Base-by-base conservation (phyloP, 2,888 invertebrate species). In the Punctoribates punctum region DNA sequence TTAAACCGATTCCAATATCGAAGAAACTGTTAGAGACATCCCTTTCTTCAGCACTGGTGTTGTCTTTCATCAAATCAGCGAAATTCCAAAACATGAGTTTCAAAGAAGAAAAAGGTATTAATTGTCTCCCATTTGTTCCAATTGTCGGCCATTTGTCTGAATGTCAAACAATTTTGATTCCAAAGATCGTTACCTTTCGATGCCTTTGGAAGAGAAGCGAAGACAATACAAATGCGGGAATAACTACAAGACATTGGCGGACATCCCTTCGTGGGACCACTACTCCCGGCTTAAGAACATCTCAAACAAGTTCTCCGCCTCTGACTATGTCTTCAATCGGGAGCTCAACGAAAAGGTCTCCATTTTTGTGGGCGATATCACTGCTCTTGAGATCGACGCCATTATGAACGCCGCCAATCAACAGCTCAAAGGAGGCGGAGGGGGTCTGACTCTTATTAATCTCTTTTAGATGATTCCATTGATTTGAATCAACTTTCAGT, bases 381-480 rank as follows among this genome's bases (percentile, higher is more conserved):
- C 94, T 0, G 86, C 87, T 73, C 85, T 96, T 67, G 91, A 92
- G 86, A 87, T 94, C 77, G 93, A 94, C 86, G 91, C 90, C 0
- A 93, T 95, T 81, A 93, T 94, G 0, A 95, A 95, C 86, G 94
- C 95, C 48, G 95, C 95, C 0, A 95, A 95, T 84, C 87, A 87
- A 0, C 83, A 84, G 25, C 85, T 94, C 60, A 83, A 87, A 70
- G 92, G 92, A 9, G 94, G 95, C 29, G 93, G 93, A 38, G 94
- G 94, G 83, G 88, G 88, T 88, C 83, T 77, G n/a, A 29, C 42
- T 9, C 48, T 13, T 8, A 76, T 73, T 29, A 13, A n/a, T n/a
- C n/a, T n/a, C n/a, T n/a, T n/a, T n/a, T n/a, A n/a, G n/a, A n/a
- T n/a, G n/a, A n/a, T n/a, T n/a, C n/a, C n/a, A n/a, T n/a, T n/a